Base-by-base conservation (phyloP, 2,797 vertebrate species). In the Echeneis naucrates region DNA sequence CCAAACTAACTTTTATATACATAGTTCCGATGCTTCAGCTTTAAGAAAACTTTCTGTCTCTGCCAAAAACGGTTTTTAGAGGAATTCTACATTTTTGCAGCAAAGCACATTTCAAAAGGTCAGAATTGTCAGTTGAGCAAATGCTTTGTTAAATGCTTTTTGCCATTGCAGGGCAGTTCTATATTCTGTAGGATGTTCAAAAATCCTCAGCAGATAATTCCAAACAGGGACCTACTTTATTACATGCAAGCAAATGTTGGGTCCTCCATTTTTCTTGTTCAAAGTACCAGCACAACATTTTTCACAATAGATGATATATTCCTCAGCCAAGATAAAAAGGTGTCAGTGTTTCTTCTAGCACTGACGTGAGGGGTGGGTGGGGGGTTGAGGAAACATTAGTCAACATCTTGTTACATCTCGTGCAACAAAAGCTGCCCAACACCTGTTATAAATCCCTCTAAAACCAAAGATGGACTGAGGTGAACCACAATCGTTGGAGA, bases 241-340 rank as follows among this genome's bases (percentile, higher is more conserved):
- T 5, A 55, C 30, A 47, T 16, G 44, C 27, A 32, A 61, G 44
- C 26, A 60, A 48, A 51, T 6, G 24, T 48, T 24, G 11, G 24
- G 2, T 8, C 61, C 16, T 56, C 45, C 13, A 6, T n/a, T 59
- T 76, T 47, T 62, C 30, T 65, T 24, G 63, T 55, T 51, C 4
- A 51, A 72, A 56, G 51, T 83, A 67, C 61, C 38, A 55, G 42
- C 40, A 56, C 12, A 21, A 8, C n/a, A 53, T 60, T 45, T n/a
- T 19, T 75, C 24, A 72, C 35, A 38, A 26, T 27, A 75, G 35
- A 54, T 72, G 26, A 42, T 6, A 27, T 14, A 24, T 52, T 35
- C 63, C n/a, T 35, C 44, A 33, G 40, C 52, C 42, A 71, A 58
- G 6, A 54, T 33, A 68, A 70, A 61, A 81, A 37, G 16, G 23